Evolutionary conservation across 2,888 invertebrate species (phyloP), one percentile per base, ranked within the genome.

Genomic region (Catocala sponsa): DNA sequence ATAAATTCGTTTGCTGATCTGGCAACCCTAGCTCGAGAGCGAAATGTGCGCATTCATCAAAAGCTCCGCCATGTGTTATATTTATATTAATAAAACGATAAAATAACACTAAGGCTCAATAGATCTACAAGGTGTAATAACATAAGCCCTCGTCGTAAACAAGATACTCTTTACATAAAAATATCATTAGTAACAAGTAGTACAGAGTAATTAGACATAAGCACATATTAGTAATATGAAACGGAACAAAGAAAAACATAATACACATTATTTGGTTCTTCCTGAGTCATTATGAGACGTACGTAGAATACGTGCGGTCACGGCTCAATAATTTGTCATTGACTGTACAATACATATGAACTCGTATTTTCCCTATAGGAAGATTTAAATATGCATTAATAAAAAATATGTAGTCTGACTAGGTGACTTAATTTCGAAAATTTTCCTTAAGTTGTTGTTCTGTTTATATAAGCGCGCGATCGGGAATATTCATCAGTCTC

Each of bases 291-390:
- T 47, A 41, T 42, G 9, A 38, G 35, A 10, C 12, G 55, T 25
- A 44, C 59, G 65, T 69, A 70, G 35, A 9, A 63, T 52, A 42
- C 42, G n/a, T 65, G 65, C 61, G 65, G 71, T 70, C 60, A 60
- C 55, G 51, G 13, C 35, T 56, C 43, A 59, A 53, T 44, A 66
- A 68, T 72, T 68, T 68, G 76, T 71, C 67, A 61, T 68, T 78
- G 81, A 81, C 78, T 81, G 82, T 84, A 84, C 78, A 41, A 81
- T 84, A 84, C 78, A 41, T 49, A 70, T 63, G 60, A 57, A 38
- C 32, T 38, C 33, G 62, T 69, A 76, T 89, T 92, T 93, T 91
- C 92, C 92, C 92, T 91, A 84, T 81, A 91, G 91, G 91, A 91
- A 89, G 85, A 78, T 77, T 74, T 82, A 81, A 82, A 80, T 80